Percentiles rank a stretch among this genome's conserved stretches.
Evolutionary conservation across 1,140 invertebrate genomes (phyloP).

Genomic region (Drosophila navojoa): DNA sequence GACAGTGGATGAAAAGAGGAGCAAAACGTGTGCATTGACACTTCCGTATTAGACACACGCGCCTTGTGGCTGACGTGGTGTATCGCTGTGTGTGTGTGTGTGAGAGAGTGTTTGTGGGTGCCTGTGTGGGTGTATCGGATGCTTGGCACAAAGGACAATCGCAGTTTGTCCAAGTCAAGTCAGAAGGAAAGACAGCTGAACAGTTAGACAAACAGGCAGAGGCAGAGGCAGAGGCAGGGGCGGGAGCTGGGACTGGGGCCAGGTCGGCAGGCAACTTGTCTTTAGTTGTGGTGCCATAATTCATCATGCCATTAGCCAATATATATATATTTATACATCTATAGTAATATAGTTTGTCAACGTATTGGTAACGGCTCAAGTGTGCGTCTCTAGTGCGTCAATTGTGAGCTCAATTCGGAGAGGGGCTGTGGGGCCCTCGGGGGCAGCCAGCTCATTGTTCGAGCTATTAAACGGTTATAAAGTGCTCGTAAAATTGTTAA

Average conservation of each 20-base stretch:
- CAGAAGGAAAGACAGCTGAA: constrained; percentile 17
- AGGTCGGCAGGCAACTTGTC: constrained; percentile 34
- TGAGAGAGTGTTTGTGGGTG: constrained; percentile 14
- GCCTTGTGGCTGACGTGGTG: constrained; percentile 6
- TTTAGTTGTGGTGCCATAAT: constrained; percentile 60
- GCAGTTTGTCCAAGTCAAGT: constrained; percentile 47
- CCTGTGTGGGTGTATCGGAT: constrained; percentile 38
- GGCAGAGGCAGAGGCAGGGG: not conserved
- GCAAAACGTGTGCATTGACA: constrained; percentile 58
- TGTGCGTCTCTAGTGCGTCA: constrained; percentile 56
- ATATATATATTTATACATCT: constrained; percentile 14
- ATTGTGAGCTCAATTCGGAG: constrained; percentile 29
- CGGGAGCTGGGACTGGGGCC: not conserved
- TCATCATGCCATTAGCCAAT: constrained; percentile 77
- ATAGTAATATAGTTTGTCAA: constrained; percentile 43
- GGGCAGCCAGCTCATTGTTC: constrained; percentile 59
- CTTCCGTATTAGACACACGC: constrained; percentile 75
- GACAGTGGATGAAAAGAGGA: constrained; percentile 11
- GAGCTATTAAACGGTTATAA: constrained; percentile 79
- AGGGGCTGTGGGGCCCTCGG: not conserved
- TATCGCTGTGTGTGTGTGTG: constrained; percentile 2
- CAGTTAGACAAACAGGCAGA: constrained; percentile 8
- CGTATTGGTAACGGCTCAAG: constrained; percentile 37
- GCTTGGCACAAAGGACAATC: constrained; percentile 52
- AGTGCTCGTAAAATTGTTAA: constrained; percentile 76